A percentile compares a stretch with the other conserved stretches of the same genome.
Conservation (phyloP, 2,888 invertebrate species). For the Sussaba pulchella region DNA sequence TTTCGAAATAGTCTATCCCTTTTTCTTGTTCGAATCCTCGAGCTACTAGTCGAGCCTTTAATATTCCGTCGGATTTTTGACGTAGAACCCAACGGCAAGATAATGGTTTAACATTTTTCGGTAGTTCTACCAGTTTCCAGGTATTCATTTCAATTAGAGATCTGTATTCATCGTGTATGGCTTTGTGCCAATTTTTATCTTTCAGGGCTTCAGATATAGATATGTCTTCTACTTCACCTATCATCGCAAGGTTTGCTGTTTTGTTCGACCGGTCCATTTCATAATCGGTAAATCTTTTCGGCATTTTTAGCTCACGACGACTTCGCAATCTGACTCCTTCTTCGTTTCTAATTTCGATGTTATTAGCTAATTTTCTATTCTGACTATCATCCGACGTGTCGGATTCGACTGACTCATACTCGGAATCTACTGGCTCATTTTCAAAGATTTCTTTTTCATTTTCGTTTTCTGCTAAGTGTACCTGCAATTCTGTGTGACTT, state of each 20-base stretch:
- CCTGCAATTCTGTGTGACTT: constrained; percentile 36
- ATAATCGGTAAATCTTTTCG: constrained; percentile 62
- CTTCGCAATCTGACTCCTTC: constrained; percentile 51
- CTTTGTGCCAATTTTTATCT: constrained; percentile 71
- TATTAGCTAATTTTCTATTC: constrained; percentile 40
- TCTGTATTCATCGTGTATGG: constrained; percentile 70
- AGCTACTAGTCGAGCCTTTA: constrained; percentile 72
- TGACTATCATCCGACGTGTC: constrained; percentile 47
- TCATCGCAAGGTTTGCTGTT: constrained; percentile 58
- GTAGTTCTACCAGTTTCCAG: constrained; percentile 69
- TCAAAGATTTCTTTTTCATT: constrained; percentile 26
- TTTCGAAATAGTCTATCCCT: constrained; percentile 73
- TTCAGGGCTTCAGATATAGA: constrained; percentile 70
- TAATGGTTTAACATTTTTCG: constrained; percentile 63
- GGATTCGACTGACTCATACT: constrained; percentile 43
- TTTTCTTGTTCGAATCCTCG: constrained; percentile 73
- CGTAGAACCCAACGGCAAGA: constrained; percentile 72
- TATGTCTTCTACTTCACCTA: constrained; percentile 68
- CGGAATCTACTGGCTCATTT: constrained; percentile 50
- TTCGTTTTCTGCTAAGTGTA: constrained; percentile 37
- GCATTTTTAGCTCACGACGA: constrained; percentile 62
- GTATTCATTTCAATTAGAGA: constrained; percentile 69
- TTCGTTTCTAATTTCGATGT: constrained; percentile 28
- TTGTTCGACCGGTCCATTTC: constrained; percentile 10
- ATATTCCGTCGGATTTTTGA: constrained; percentile 68